Evolutionary conservation across 2,113 vertebrate species (phyloP).

Genomic region (Telmatochromis brachygnathus): DNA sequence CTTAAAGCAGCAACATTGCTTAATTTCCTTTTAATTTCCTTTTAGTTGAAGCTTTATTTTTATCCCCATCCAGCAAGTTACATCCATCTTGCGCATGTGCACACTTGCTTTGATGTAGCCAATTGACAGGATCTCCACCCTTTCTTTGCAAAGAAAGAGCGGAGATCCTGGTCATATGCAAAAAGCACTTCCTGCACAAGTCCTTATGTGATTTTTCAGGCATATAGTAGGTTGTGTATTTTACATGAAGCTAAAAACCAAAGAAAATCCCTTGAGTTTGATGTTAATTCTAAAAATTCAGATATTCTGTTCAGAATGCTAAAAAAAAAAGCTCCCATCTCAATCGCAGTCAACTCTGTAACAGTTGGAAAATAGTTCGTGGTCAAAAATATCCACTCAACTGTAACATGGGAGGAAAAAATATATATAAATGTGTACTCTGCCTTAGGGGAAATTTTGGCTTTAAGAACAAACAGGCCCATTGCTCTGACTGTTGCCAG

Average conservation of each 20-base stretch:
- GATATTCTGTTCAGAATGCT: neutral
- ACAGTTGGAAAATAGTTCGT: neutral
- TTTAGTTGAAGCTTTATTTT: neutral
- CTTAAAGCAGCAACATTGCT: neutral
- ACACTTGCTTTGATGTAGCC: constrained; percentile 26
- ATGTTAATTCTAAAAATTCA: neutral
- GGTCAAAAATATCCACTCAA: constrained; percentile 25
- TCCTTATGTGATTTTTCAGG: neutral
- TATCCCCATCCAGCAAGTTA: neutral
- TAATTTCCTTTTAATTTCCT: constrained; percentile 6
- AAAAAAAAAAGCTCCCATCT: neutral
- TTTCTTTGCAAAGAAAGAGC: too few species aligned
- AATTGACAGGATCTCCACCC: neutral
- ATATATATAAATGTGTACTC: neutral
- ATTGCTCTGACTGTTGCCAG: constrained; percentile 18
- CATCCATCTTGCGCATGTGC: constrained; percentile 12
- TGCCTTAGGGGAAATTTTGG: neutral
- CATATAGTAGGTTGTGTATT: neutral
- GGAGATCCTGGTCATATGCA: too few species aligned
- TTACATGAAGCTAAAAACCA: neutral
- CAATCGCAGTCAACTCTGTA: neutral
- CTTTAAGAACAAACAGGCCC: neutral
- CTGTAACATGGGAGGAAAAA: neutral
- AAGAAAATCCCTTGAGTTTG: neutral
- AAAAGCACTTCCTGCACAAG: neutral